Base-by-base conservation (phyloP, 2,888 invertebrate genomes). In the Serrognathus titanus region DNA sequence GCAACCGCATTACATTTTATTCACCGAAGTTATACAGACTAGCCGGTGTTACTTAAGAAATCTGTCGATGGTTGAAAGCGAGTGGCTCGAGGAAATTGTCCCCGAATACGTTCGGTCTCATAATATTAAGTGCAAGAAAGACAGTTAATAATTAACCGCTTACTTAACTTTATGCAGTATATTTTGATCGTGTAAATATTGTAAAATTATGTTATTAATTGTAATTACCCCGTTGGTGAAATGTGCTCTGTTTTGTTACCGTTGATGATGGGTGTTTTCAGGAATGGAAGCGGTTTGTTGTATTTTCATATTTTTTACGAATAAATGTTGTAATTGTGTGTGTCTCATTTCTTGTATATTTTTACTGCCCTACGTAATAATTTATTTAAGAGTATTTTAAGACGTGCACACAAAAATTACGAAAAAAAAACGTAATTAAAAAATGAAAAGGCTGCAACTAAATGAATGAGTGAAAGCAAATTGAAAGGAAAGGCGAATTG, bases 1-100 rank as follows among this genome's bases (percentile, higher is more conserved):
- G 56, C 87, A 88, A 55, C 88, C 92, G 5, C 84, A 85, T 13
- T 84, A 87, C 58, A 83, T 97, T 0, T 71, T 93, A 50, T 97
- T 89, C 78, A 88, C 90, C 0, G 96, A 97, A 79, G 83, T 97
- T 46, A 85, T 95, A n/a, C 86, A 90, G 69, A 95, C 96, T 0
- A 84, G 83, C 55, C 88, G 90, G 65, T 84, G 88, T 62, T 95
- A 91, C 79, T 84, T 97, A 73, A 83, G 91, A 66, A 85, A 86
- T 57, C 80, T 91, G 41, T 89, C 92, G 8, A 84, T 85, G 38
- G 85, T 96, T 48, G 90, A 92, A 71, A 80, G 87, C 8, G 87
- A 90, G 31, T 95, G 94, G 94, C 77, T 95, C 58, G 80, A 79
- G 50, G 86, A 89, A 70, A 74, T 83, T 48, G 77, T 78, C 41